phyloP scores from a whole-genome alignment of 2,113 vertebrate genomes.

The Shinisaurus crocodilurus region DNA sequence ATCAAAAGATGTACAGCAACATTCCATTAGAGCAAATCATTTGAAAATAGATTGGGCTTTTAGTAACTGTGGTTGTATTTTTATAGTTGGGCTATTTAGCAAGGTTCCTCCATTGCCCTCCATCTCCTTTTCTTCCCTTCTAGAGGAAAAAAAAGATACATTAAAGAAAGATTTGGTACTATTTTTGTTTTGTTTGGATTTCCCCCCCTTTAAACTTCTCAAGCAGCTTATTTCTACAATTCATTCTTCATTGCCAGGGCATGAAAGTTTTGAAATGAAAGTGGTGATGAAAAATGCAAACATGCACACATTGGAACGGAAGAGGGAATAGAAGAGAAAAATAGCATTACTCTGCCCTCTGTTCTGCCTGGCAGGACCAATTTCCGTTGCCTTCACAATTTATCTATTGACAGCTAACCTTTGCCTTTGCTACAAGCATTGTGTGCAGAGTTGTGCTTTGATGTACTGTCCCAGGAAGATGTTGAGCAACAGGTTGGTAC shows the following conservation, averaged over 20 bases:
- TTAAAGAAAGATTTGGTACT: slow-evolving; percentile 54
- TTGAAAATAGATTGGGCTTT: slow-evolving; percentile 81
- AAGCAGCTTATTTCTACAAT: slow-evolving; percentile 29
- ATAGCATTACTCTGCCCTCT: neutral
- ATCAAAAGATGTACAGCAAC: slow-evolving; percentile 81
- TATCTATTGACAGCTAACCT: slow-evolving; percentile 28
- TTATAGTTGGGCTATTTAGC: slow-evolving; percentile 66
- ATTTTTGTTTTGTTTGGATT: slow-evolving; percentile 48
- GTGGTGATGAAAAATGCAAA: neutral
- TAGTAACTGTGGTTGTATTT: slow-evolving; percentile 72
- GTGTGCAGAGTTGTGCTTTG: slow-evolving; percentile 3
- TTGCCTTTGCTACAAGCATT: slow-evolving; percentile 20
- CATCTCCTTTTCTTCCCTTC: slow-evolving; percentile 37
- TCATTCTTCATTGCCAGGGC: neutral
- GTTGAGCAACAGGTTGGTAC: neutral
- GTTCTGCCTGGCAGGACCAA: slow-evolving; percentile 25
- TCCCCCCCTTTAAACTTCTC: slow-evolving; percentile 21
- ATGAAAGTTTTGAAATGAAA: slow-evolving; percentile 48
- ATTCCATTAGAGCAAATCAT: slow-evolving; percentile 81
- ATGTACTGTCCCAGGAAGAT: slow-evolving; percentile 8
- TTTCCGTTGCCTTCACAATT: slow-evolving; percentile 4
- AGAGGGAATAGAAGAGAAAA: neutral
- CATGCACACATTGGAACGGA: accelerated
- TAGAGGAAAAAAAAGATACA: slow-evolving; percentile 24
- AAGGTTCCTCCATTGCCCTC: slow-evolving; percentile 47